A percentile compares a stretch with the other conserved stretches of the same genome.
These are phyloP conservation scores for Dasyurus viverrinus DNA, from an alignment of 2,113 vertebrate genomes.

Conservation along the genomic window DNA sequence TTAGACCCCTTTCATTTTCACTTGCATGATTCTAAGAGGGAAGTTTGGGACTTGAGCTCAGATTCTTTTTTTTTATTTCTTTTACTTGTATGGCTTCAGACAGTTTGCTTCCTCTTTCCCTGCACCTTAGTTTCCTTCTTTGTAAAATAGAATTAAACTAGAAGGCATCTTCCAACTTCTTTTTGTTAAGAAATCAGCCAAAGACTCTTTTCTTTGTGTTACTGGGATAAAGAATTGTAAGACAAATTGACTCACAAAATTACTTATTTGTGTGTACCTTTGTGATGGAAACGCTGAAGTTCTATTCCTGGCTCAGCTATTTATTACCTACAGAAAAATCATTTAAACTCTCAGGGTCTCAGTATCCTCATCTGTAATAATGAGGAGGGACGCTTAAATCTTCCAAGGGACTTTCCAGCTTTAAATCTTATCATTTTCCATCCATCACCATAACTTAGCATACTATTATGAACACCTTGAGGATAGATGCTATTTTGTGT, in stretches of 20 bases:
- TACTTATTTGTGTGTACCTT: background rate
- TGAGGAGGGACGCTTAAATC: background rate
- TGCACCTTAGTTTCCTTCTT: background rate
- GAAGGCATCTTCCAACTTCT: background rate
- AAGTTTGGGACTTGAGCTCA: background rate
- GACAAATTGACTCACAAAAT: background rate
- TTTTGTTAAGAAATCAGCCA: background rate
- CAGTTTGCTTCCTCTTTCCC: background rate
- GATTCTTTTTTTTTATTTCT: background rate
- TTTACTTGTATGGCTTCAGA: background rate
- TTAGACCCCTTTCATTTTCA: no score
- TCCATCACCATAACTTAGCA: background rate
- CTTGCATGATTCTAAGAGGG: background rate
- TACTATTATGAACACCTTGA: background rate
- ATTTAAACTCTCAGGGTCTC: slow-evolving; percentile 26
- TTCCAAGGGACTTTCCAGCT: background rate
- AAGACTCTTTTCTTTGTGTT: background rate
- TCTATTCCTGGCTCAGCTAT: slow-evolving; percentile 2
- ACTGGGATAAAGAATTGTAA: background rate
- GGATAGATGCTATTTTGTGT: background rate
- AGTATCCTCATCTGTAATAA: slow-evolving; percentile 10
- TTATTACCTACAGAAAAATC: slow-evolving; percentile 32
- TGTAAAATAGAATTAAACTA: background rate
- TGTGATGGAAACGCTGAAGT: background rate
- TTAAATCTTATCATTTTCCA: background rate